A percentile compares a stretch with the other conserved stretches of the same genome.
These are phyloP conservation scores for Orthosia incerta DNA, from an alignment of 2,888 invertebrate species.

Conservation along the genomic window DNA sequence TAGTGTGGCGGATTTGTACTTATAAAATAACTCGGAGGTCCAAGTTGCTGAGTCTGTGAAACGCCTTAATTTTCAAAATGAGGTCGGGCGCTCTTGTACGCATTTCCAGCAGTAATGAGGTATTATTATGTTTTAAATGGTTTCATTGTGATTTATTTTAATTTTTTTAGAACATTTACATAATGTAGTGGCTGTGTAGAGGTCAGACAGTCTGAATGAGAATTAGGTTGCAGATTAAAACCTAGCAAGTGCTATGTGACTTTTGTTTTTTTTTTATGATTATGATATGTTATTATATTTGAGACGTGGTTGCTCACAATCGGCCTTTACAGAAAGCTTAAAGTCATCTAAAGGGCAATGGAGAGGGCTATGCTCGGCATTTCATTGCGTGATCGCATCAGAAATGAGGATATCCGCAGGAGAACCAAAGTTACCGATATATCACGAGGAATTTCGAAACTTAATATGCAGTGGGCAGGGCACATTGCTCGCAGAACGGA, in stretches of 20 bases:
- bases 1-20: no score
- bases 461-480: no score
- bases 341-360: no score
- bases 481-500: no score
- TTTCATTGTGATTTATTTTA: constrained; percentile 40
- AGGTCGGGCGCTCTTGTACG: constrained; percentile 37
- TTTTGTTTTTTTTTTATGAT: not conserved
- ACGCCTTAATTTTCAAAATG: constrained; percentile 16
- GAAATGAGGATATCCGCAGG: no score
- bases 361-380: no score
- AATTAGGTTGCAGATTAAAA: not conserved
- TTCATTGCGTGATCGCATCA: no score
- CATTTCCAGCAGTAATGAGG: constrained; percentile 45
- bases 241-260: not conserved
- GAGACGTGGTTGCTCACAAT: no score
- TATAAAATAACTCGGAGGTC: not conserved
- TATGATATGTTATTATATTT: not conserved
- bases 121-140: constrained; percentile 46
- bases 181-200: not conserved
- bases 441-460: no score
- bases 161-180: not conserved
- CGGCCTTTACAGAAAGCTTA: no score
- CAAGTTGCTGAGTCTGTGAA: not conserved
- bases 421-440: no score
- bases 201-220: not conserved